Conservation (phyloP, 2,797 vertebrate genomes). For the Thunnus albacares region DNA sequence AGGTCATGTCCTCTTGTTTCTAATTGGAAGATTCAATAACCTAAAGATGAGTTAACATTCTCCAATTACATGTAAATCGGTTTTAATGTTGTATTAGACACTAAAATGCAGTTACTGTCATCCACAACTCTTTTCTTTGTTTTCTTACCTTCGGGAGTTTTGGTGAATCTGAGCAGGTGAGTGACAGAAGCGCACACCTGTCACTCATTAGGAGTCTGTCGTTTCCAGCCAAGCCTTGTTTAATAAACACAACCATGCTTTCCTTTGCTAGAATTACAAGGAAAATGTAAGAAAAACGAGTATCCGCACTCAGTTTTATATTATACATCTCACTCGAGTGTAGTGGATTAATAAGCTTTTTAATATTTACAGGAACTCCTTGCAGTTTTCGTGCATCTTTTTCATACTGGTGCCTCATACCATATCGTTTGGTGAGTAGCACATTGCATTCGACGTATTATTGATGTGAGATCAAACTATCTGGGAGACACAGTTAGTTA, state of each 20-base stretch:
- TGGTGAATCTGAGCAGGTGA: conserved; percentile 16
- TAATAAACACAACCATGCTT: conserved; percentile 10
- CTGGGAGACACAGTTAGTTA: not conserved
- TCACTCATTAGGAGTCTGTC: conserved; percentile 49
- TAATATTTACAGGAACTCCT: conserved; percentile 64
- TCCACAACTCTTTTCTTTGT: too few species aligned
- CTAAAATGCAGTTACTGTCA: too few species aligned
- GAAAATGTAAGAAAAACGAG: conserved; percentile 61
- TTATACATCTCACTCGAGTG: rapidly evolving
- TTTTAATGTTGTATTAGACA: too few species aligned
- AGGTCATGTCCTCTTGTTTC: too few species aligned
- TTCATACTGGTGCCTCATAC: conserved; percentile 51
- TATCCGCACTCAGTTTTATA: rapidly evolving
- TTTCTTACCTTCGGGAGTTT: too few species aligned
- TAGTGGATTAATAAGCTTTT: not conserved
- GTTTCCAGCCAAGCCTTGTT: not conserved
- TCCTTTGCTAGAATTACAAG: conserved; percentile 2
- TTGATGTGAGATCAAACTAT: not conserved
- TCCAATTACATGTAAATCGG: not conserved
- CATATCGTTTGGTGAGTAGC: conserved; percentile 73
- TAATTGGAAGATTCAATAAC: too few species aligned
- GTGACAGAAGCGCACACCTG: conserved; percentile 64
- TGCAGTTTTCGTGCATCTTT: conserved; percentile 54
- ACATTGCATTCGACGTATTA: rapidly evolving
- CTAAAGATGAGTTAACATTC: too few species aligned